phyloP scores from a whole-genome alignment of 2,888 invertebrate species.

The Polydesmus complanatus region DNA sequence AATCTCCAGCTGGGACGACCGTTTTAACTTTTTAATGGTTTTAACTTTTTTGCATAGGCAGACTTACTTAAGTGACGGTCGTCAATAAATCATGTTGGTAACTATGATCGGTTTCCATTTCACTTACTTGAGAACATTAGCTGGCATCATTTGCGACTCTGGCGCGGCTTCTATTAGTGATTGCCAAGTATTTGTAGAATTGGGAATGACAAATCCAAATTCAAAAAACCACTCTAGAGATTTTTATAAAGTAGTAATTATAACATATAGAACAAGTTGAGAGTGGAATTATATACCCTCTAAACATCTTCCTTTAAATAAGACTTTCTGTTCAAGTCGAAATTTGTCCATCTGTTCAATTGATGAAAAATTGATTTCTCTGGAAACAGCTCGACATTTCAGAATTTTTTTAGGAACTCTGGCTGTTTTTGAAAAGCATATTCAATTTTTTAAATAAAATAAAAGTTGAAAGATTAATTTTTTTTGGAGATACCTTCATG shows the following conservation, averaged over 20 bases:
- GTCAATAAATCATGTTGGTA: too few species aligned
- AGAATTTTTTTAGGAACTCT: constrained; percentile 91
- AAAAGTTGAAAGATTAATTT: too few species aligned
- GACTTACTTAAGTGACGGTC: too few species aligned
- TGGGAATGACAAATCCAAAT: constrained; percentile 97
- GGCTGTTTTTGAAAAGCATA: constrained; percentile 45
- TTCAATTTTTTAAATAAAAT: too few species aligned
- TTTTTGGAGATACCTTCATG: constrained; percentile 47
- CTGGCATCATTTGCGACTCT: constrained; percentile 99
- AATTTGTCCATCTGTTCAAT: constrained; percentile 90
- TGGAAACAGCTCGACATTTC: constrained; percentile 75
- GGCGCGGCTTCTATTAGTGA: constrained; percentile 97
- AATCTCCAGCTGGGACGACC: too few species aligned
- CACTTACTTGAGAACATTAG: constrained; percentile 78
- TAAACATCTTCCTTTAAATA: constrained; percentile 66
- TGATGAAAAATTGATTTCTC: constrained; percentile 82
- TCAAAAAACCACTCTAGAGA: constrained; percentile 90
- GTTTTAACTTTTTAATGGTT: too few species aligned
- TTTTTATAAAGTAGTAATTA: not conserved
- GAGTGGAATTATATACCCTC: constrained; percentile 41
- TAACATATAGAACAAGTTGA: not conserved
- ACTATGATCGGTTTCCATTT: too few species aligned
- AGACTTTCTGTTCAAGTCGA: constrained; percentile 65
- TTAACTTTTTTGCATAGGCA: too few species aligned
- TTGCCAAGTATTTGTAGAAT: constrained; percentile 99